Base-by-base conservation (phyloP, 2,888 invertebrate species). In the Tiliacea aurago region DNA sequence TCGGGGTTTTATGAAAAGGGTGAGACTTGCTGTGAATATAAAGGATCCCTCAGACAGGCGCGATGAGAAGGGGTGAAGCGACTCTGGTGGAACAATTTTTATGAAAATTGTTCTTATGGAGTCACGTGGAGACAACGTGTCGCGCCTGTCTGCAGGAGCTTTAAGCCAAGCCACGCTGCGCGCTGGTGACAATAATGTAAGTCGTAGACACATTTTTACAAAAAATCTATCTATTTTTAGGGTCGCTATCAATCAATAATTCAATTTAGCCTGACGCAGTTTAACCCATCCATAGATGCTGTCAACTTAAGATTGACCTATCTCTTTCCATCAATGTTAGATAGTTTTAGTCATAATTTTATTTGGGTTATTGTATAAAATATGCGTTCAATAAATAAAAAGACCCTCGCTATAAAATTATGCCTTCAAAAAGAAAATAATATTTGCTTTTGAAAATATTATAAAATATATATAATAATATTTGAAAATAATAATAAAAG, bases 1-100 rank as follows among this genome's bases (percentile, higher is more conserved):
- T 79, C 20, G 49, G 23, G 70, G 41, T 64, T 77, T 77, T 56
- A 33, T 18, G 51, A 70, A 59, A 66, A 47, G 41, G 55, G 62
- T 41, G 66, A 2, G n/a, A 47, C 18, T 28, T 61, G 45, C 11
- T 65, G 18, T 59, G 11, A n/a, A 53, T 53, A 55, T 20, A 37
- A 37, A 37, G 37, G 37, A 5, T 37, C 37, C 37, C 37, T 4
- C 37, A 37, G 37, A 37, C 4, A 37, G 37, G 37, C 37, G 37
- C 6, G 37, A 4, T 37, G 2, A 0, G 37, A 37, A 4, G 6
- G 37, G 5, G 37, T 6, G 37, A 37, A 0, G 37, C 37, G 37
- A 37, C 37, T 37, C 37, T 4, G 37, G 37, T 37, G 6, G 37
- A 37, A 37, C 28, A 28, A 28, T 28, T 28, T 28, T 3, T 28